Conservation (phyloP, 2,797 vertebrate genomes). For the Propithecus perrieri region DNA sequence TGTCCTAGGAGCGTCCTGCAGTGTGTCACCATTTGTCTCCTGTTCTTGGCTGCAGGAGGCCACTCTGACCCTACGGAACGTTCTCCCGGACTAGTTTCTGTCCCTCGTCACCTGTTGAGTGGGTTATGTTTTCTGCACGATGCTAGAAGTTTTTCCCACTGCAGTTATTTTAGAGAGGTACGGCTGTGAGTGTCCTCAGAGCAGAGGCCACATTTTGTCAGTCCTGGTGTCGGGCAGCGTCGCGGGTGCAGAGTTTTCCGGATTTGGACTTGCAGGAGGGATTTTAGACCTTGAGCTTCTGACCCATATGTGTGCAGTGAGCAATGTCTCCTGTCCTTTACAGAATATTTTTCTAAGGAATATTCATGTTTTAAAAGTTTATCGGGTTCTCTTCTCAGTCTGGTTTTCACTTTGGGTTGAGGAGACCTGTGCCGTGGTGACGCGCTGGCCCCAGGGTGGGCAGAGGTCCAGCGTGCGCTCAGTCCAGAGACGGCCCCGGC, state of each 20-base stretch:
- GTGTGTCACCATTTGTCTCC: neutral
- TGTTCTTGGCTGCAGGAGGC: neutral
- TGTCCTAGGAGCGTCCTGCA: neutral
- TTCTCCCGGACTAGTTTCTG: neutral
- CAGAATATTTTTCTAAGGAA: neutral
- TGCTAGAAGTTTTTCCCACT: neutral
- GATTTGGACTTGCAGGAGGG: neutral
- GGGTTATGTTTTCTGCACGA: neutral
- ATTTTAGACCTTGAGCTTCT: neutral
- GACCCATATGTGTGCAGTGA: fast-evolving
- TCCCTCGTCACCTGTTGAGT: neutral
- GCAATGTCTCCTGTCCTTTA: neutral
- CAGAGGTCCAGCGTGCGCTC: no score
- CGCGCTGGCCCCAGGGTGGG: no score
- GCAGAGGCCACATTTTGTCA: neutral
- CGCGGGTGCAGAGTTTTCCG: neutral
- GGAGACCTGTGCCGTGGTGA: neutral
- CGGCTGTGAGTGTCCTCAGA: neutral
- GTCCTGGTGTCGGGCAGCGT: neutral
- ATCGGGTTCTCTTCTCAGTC: neutral
- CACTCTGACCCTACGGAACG: neutral
- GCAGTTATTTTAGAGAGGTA: neutral
- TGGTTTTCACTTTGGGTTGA: neutral
- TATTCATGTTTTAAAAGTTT: neutral
- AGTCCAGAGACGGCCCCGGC: neutral